Percentiles rank a stretch among this genome's conserved stretches.
phyloP scores from a whole-genome alignment of 2,113 vertebrate genomes.

The Myxocyprinus asiaticus region DNA sequence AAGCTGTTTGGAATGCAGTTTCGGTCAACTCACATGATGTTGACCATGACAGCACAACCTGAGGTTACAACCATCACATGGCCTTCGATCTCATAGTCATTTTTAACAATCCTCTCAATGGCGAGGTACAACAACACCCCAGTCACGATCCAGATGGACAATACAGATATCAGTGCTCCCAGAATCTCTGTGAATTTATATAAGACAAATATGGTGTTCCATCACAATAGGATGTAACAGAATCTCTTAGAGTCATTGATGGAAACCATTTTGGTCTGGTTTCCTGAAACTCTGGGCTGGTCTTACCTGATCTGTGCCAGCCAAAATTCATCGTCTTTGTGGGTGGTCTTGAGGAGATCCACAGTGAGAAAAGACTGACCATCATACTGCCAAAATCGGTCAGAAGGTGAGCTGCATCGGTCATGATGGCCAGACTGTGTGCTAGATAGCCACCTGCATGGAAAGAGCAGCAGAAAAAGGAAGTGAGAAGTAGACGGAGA shows the following conservation, averaged over 20 bases:
- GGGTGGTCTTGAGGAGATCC: slow-evolving; percentile 87
- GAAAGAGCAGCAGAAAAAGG: not conserved
- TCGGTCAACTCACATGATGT: slow-evolving; percentile 82
- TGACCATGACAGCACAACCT: slow-evolving; percentile 85
- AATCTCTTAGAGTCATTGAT: not conserved
- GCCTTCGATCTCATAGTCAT: slow-evolving; percentile 92
- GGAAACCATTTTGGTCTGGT: too few species aligned
- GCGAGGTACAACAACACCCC: slow-evolving; percentile 90
- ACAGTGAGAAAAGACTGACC: slow-evolving; percentile 94
- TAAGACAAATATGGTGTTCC: not conserved
- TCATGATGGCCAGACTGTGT: slow-evolving; percentile 97
- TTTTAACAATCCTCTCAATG: slow-evolving; percentile 85
- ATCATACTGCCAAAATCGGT: slow-evolving; percentile 95
- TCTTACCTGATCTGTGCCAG: slow-evolving; percentile 93
- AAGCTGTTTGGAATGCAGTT: too few species aligned
- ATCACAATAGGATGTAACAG: not conserved
- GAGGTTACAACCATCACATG: slow-evolving; percentile 91
- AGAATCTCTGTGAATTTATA: slow-evolving; percentile 81
- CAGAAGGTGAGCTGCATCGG: slow-evolving; percentile 90
- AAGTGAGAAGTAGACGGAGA: too few species aligned
- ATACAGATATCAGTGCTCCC: slow-evolving; percentile 87
- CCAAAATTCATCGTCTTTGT: slow-evolving; percentile 92
- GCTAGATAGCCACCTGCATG: slow-evolving; percentile 90
- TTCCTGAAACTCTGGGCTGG: not conserved
- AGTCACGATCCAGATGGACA: slow-evolving; percentile 96